phyloP scores from a whole-genome alignment of 2,797 vertebrate species.

The Trichosurus vulpecula region DNA sequence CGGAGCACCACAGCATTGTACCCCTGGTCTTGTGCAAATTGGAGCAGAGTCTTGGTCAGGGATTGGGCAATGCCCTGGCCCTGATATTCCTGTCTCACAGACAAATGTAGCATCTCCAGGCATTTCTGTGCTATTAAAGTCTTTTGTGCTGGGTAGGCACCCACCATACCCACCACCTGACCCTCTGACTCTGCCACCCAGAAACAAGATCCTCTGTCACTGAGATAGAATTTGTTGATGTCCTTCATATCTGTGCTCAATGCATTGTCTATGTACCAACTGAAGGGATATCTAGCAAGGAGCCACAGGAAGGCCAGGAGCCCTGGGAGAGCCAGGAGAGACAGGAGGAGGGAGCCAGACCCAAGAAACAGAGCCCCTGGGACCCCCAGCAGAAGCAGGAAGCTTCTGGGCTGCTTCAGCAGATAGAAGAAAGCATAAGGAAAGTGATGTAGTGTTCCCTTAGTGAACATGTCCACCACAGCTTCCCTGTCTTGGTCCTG shows the following conservation, averaged over 20 bases:
- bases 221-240: conserved; percentile 77
- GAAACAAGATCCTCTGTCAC: conserved; percentile 72
- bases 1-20: conserved; percentile 74
- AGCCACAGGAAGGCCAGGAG: conserved; percentile 29
- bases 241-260: conserved; percentile 78
- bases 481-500: conserved; percentile 77
- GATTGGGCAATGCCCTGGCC: conserved; percentile 59
- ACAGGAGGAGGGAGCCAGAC: conserved; percentile 57
- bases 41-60: conserved; percentile 61
- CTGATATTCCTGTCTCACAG: conserved; percentile 61
- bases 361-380: conserved; percentile 18
- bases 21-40: conserved; percentile 70
- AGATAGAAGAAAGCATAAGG: conserved; percentile 82
- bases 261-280: fast-evolving
- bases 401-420: conserved; percentile 83
- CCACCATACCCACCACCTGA: conserved; percentile 76
- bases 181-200: conserved; percentile 80
- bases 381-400: neutral
- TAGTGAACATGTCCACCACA: conserved; percentile 84
- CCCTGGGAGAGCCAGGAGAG: neutral
- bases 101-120: conserved; percentile 70
- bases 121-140: conserved; percentile 29
- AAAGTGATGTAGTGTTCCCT: conserved; percentile 84
- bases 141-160: neutral
- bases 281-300: conserved; percentile 4